Evolutionary conservation across 2,113 vertebrate genomes (phyloP), one percentile per base, ranked within the genome.

Genomic region (Chiloscyllium plagiosum): DNA sequence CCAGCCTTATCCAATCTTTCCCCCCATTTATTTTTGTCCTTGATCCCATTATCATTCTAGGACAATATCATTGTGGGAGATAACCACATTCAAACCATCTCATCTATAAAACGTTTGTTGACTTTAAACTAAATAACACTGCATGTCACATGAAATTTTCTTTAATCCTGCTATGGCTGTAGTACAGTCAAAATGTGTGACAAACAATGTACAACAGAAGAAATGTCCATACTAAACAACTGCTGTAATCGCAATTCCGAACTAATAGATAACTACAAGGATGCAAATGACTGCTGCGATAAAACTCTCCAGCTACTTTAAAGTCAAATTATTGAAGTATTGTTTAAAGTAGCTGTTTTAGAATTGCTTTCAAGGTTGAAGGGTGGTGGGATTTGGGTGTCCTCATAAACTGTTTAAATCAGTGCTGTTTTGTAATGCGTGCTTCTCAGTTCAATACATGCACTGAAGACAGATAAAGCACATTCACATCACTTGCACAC

Each of bases 221-320:
- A 56, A 90, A 90, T 90, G 24, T 52, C 50, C 22, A 7, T 52
- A 83, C 80, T 83, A 4, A 47, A 52, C 42, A 47, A 52, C 0
- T 61, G 87, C 87, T 90, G 50, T 29, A 90, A 90, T 65, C 87
- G n/a, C 87, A 56, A 29, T 56, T 47, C 86, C 52, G 50, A 89
- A 89, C 52, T 90, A 90, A 90, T 90, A 61, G 50, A 90, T 61
- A 90, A 90, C 87, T 90, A 65, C 87, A 90, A 90, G 87, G 87
- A 29, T 52, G 33, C 26, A 90, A 61, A 33, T 65, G 33, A 33
- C 87, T 89, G 86, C 52, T 61, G 13, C 26, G 61, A 56, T 17
- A 10, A 90, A 90, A 61, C 19, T 37, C 42, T 6, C 17, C 42
- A 20, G 80, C 80, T 42, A 83, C 15, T 83, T 83, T 47, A 15